Base-by-base conservation (phyloP, 2,113 vertebrate species). In the Raphicerus campestris region DNA sequence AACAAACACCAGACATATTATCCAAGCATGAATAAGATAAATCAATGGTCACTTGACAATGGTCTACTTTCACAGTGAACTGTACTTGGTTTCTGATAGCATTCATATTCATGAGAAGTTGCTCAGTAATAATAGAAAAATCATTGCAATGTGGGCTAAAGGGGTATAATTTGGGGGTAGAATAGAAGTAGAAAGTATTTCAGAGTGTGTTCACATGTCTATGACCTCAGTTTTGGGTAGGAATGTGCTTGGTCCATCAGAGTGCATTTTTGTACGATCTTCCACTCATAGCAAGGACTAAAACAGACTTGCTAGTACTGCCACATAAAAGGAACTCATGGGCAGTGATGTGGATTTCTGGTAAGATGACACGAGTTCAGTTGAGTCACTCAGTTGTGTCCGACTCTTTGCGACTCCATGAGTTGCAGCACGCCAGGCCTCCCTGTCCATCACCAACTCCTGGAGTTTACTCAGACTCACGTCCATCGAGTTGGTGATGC, bases 1-100 rank as follows among this genome's bases (percentile, higher is more conserved):
- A n/a, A n/a, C n/a, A 97, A 97, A 96, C n/a, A 97, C 55, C n/a
- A 93, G 49, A 87, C 7, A 80, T 84, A 94, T 39, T 78, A 86
- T 86, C 45, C 93, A 93, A 87, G 55, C 26, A 89, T 83, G 28
- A 97, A 47, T 14, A 77, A 94, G 80, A 92, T 87, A 96, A 97
- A 97, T 94, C 96, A 88, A 28, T 91, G 42, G 91, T 82, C 84
- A 96, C 35, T 91, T 91, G n/a, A 83, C 81, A 93, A 89, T 63
- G 17, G 22, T 51, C 53, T 93, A 60, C 17, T 13, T 95, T 89
- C 26, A 94, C 51, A 70, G 16, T 2, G 56, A 94, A 87, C 39
- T 80, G n/a, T 7, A 93, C 61, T 58, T 87, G 8, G 14, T 45
- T 30, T 42, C 63, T 83, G 14, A 35, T 32, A 87, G 7, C 47